Evolutionary conservation across 1,140 invertebrate genomes (phyloP).

Genomic region (Spodoptera frugiperda): DNA sequence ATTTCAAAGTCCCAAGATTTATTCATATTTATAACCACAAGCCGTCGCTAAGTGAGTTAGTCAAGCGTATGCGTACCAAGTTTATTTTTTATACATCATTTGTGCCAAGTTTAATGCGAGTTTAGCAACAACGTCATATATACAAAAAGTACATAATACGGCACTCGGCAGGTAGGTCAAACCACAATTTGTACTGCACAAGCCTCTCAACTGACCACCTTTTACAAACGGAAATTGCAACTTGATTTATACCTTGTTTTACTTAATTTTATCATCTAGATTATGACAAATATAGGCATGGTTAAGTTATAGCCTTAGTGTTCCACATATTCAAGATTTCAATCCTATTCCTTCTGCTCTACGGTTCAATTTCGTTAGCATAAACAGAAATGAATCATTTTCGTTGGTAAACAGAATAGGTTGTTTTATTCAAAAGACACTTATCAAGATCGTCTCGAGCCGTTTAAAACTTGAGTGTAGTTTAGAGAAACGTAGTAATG

Average conservation of each 20-base stretch:
- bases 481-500: no score
- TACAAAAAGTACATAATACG: conserved; percentile 26
- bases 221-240: conserved; percentile 18
- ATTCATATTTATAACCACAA: conserved; percentile 4
- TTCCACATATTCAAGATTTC: background rate
- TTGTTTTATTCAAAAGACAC: conserved; percentile 1
- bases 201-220: conserved; percentile 10
- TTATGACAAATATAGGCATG: conserved; percentile 23
- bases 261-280: conserved; percentile 40
- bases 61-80: conserved; percentile 20
- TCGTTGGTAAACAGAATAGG: background rate
- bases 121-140: conserved; percentile 29
- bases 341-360: background rate
- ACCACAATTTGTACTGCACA: conserved; percentile 1
- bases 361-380: background rate
- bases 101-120: conserved; percentile 23
- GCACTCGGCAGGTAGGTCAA: conserved; percentile 17
- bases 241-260: conserved; percentile 26
- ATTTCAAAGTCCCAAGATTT: conserved; percentile 22
- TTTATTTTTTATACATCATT: conserved; percentile 40
- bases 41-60: conserved; percentile 2
- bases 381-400: background rate
- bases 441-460: conserved; percentile 2
- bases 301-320: background rate
- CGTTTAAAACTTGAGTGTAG: background rate